Evolutionary conservation across 2,888 invertebrate genomes (phyloP).

Genomic region (Troides oblongomaculatus): DNA sequence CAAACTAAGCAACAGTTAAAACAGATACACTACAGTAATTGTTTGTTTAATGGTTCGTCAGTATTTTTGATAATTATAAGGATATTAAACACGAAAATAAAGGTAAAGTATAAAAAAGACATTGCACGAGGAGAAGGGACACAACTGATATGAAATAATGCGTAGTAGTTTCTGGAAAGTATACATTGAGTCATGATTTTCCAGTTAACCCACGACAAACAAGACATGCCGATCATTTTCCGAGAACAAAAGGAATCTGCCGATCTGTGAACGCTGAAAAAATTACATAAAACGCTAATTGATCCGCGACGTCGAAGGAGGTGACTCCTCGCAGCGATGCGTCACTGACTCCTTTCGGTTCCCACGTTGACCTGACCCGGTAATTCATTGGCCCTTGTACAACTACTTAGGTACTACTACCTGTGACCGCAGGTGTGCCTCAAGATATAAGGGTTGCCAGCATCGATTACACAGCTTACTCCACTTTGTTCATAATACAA

Average conservation of each 20-base stretch:
- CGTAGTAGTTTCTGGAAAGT: no score
- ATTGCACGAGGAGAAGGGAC: no score
- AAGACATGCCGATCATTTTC: not conserved
- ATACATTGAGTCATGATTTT: no score
- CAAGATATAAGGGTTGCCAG: conserved; percentile 64
- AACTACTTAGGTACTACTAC: conserved; percentile 62
- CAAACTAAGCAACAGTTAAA: no score
- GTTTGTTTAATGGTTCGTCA: no score
- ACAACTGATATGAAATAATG: no score
- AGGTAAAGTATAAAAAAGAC: no score
- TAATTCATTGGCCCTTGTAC: conserved; percentile 70
- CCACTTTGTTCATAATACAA: no score
- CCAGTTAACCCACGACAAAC: not conserved
- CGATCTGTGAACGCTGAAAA: not conserved
- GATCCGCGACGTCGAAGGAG: not conserved
- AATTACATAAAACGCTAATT: conserved; percentile 9
- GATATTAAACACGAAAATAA: no score
- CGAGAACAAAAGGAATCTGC: not conserved
- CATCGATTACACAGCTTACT: not conserved
- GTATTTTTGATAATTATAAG: no score
- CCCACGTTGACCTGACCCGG: conserved; percentile 77
- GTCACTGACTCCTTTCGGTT: conserved; percentile 64
- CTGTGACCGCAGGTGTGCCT: conserved; percentile 74
- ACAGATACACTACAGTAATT: no score
- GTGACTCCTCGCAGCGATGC: conserved; percentile 36